Evolutionary conservation across 2,888 invertebrate genomes (phyloP), one percentile per base, ranked within the genome.

Genomic region (Masnerella sp.): DNA sequence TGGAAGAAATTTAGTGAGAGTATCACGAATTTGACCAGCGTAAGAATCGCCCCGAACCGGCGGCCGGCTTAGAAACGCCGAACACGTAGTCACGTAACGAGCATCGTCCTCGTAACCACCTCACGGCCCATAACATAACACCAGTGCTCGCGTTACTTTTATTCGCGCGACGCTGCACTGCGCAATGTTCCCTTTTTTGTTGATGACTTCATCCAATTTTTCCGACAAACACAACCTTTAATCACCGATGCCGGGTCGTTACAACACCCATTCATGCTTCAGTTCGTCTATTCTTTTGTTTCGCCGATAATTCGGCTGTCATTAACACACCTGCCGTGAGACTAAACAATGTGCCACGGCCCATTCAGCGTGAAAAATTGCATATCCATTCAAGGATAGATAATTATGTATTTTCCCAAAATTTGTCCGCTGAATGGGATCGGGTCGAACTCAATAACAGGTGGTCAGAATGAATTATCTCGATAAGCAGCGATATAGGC

Each of bases 81-180:
- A 65, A 64, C 76, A 75, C 78, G 78, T 78, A 69, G 54, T 40
- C 43, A 22, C 61, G 58, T 76, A 76, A 78, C 76, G 75, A 76
- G 54, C 59, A 17, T 71, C 74, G 61, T 78, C 72, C 58, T 54
- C 73, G 70, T 74, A 74, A 74, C 76, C 75, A 74, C 70, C 78
- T 75, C 74, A 72, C 73, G 75, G 68, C 36, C 73, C 72, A 73
- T 74, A 77, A 69, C 64, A 51, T 74, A 77, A 69, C 59, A 54
- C 51, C 14, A 34, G 47, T 38, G 47, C 51, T 64, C 54, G 22
- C 54, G 67, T 76, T 75, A 76, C 71, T 76, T 76, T 77, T 76
- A 72, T 76, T 75, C 62, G 25, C 7, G 36, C 40, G 36, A 43
- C 4, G 51, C 40, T 28, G 45, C 36, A 15, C 67, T 62, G 58